Conservation (phyloP, 2,113 vertebrate species). For the Laticauda colubrina region DNA sequence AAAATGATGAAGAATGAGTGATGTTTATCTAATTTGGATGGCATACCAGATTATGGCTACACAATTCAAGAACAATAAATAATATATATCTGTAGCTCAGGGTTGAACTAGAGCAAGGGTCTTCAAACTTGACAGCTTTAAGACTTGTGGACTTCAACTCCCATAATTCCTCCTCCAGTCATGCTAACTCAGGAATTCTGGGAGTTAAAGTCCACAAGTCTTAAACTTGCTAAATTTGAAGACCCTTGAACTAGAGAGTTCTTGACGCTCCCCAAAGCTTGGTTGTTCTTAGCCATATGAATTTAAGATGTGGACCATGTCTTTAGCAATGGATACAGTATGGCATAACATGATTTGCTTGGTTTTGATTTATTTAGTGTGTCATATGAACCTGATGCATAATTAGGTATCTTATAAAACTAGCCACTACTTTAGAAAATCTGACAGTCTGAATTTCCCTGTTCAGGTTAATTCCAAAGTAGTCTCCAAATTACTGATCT, state of each 20-base stretch:
- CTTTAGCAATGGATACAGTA: not conserved
- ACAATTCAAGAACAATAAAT: not conserved
- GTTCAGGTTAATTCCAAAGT: not conserved
- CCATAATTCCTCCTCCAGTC: too few relatives aligned
- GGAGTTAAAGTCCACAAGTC: too few relatives aligned
- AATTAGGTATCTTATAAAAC: not conserved
- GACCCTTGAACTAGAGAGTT: not conserved
- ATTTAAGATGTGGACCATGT: not conserved
- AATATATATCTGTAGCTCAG: not conserved
- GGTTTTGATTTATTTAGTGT: not conserved
- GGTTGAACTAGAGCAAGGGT: not conserved
- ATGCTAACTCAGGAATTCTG: too few relatives aligned
- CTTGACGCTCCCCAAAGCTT: not conserved
- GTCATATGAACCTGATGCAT: not conserved
- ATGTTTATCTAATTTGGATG: not conserved
- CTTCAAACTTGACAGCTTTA: too few relatives aligned
- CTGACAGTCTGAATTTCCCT: not conserved
- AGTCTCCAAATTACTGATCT: not conserved
- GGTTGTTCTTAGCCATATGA: not conserved
- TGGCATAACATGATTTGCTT: not conserved
- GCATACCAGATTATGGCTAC: not conserved
- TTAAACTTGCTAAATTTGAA: too few relatives aligned
- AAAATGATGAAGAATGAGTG: not conserved
- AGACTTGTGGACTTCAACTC: too few relatives aligned
- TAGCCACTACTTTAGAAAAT: not conserved